Evolutionary conservation across 2,113 vertebrate species (phyloP).

Genomic region (Rissa tridactyla): DNA sequence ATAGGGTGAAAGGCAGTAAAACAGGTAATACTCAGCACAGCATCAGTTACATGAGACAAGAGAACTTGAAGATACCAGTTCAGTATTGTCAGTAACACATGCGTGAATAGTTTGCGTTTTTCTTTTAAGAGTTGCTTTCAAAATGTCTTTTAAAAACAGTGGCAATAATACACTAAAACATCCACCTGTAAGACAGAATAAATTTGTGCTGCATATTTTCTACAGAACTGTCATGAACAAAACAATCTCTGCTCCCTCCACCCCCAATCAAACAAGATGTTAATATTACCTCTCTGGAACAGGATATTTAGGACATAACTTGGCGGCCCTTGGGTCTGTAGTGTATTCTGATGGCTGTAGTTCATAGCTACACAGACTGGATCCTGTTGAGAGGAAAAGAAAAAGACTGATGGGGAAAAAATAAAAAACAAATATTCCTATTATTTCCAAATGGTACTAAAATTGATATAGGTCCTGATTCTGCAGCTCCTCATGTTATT

Average conservation of each 20-base stretch:
- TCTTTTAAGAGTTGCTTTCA: neutral
- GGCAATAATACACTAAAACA: neutral
- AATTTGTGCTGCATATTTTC: neutral
- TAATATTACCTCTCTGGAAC: constrained; percentile 90
- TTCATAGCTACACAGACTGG: constrained; percentile 88
- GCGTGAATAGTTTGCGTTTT: neutral
- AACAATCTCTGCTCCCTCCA: neutral
- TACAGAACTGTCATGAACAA: neutral
- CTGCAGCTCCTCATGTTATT: neutral
- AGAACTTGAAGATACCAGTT: neutral
- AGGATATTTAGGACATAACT: constrained; percentile 93
- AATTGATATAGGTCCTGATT: neutral
- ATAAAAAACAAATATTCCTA: neutral
- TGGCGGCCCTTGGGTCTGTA: constrained; percentile 73
- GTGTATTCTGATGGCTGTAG: constrained; percentile 86
- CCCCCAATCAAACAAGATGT: constrained; percentile 6
- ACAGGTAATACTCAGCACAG: neutral
- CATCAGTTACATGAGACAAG: neutral
- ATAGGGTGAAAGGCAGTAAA: neutral
- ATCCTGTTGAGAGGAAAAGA: constrained; percentile 77
- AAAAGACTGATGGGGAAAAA: neutral
- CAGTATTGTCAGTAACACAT: neutral
- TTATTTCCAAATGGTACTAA: neutral
- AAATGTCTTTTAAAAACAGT: neutral
- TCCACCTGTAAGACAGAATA: neutral